These are phyloP conservation scores for Torymus aiolomorphi DNA, from an alignment of 2,888 invertebrate species.

Conservation along the genomic window DNA sequence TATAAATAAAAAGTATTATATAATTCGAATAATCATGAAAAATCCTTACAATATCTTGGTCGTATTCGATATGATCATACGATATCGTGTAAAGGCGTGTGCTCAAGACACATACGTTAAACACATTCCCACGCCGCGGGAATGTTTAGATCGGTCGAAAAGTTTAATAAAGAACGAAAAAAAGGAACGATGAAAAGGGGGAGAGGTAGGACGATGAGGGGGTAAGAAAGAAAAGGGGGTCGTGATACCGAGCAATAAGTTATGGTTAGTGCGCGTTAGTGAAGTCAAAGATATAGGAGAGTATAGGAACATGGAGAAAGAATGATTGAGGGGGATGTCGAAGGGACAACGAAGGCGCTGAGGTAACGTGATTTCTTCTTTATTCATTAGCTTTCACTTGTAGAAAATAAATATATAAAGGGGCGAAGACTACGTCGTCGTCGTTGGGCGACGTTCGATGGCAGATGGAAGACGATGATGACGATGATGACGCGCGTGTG, in stretches of 20 bases:
- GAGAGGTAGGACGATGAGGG: no score
- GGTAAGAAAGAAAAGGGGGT: slow-evolving; percentile 23
- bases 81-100: slow-evolving; percentile 63
- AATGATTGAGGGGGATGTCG: background rate
- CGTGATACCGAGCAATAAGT: slow-evolving; percentile 70
- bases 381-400: slow-evolving; percentile 1
- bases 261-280: slow-evolving; percentile 67
- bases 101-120: slow-evolving; percentile 73
- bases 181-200: slow-evolving; percentile 14
- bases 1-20: slow-evolving; percentile 73
- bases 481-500: slow-evolving; percentile 23
- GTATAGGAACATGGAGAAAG: slow-evolving; percentile 38
- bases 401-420: slow-evolving; percentile 49
- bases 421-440: slow-evolving; percentile 1
- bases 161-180: slow-evolving; percentile 40
- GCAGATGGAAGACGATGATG: slow-evolving; percentile 45
- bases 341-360: slow-evolving; percentile 11
- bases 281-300: slow-evolving; percentile 13
- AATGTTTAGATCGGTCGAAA: slow-evolving; percentile 64
- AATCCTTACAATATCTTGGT: slow-evolving; percentile 54
- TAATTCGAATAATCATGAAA: slow-evolving; percentile 72
- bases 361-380: slow-evolving; percentile 40
- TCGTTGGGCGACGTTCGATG: slow-evolving; percentile 31
- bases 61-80: slow-evolving; percentile 55
- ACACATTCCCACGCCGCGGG: slow-evolving; percentile 69